phyloP scores from a whole-genome alignment of 2,113 vertebrate species.

The Eleginops maclovinus region DNA sequence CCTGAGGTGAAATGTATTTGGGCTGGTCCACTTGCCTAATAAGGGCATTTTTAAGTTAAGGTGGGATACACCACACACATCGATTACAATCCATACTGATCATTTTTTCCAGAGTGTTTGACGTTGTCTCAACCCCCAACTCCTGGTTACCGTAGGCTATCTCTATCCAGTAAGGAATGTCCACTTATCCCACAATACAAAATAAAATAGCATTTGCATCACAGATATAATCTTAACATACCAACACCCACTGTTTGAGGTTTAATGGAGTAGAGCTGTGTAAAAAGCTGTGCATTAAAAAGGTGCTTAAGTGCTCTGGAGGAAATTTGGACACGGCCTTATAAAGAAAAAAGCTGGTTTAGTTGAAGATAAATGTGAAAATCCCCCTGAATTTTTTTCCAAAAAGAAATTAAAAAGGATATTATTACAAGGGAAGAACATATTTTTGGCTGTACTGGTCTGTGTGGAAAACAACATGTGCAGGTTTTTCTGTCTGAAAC shows the following conservation, averaged over 20 bases:
- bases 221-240: too few relatives aligned
- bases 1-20: background rate
- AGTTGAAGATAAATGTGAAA: background rate
- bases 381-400: background rate
- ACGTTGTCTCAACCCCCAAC: background rate
- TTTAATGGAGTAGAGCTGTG: background rate
- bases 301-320: background rate
- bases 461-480: background rate
- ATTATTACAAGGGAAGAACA: background rate
- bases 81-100: background rate
- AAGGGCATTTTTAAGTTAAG: background rate
- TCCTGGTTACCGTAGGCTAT: background rate
- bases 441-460: background rate
- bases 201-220: background rate
- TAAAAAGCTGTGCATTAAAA: too few relatives aligned
- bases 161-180: too few relatives aligned
- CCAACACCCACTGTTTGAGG: too few relatives aligned
- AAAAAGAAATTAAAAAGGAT: background rate
- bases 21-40: background rate
- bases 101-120: background rate
- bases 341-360: background rate
- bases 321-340: background rate
- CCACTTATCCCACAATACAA: background rate
- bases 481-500: slow-evolving; percentile 4
- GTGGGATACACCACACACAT: background rate